These are phyloP conservation scores for Carassius auratus DNA, from an alignment of 2,113 vertebrate genomes.

Conservation along the genomic window DNA sequence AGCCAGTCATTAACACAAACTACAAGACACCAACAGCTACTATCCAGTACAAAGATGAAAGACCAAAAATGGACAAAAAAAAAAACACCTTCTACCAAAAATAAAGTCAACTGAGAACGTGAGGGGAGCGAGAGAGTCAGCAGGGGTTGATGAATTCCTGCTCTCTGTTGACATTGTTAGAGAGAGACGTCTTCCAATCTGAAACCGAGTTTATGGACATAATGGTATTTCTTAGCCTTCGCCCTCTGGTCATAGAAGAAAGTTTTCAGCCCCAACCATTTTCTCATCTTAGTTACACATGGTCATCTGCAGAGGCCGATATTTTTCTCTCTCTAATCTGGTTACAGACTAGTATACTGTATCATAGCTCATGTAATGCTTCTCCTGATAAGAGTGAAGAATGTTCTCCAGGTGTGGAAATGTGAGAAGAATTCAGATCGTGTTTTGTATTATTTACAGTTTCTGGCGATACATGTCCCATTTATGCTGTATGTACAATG, in stretches of 20 bases:
- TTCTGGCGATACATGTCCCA: background rate
- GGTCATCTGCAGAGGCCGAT: constrained; percentile 15
- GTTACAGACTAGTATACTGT: constrained; percentile 19
- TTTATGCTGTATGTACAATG: background rate
- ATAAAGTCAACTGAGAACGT: no score
- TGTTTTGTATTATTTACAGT: background rate
- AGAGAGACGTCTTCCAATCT: constrained; percentile 47
- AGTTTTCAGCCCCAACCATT: constrained; percentile 48
- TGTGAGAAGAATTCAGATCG: background rate
- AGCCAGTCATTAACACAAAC: no score
- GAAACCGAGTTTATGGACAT: constrained; percentile 39
- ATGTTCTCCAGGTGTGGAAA: constrained; percentile 14
- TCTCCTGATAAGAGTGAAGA: background rate
- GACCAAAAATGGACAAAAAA: background rate
- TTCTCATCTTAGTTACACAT: constrained; percentile 44
- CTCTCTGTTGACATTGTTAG: constrained; percentile 40
- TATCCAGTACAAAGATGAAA: background rate
- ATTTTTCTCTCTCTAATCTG: constrained; percentile 33
- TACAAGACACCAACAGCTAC: background rate
- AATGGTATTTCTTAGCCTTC: constrained; percentile 54
- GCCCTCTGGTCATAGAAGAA: constrained; percentile 39
- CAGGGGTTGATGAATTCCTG: constrained; percentile 32
- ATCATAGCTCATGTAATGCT: constrained; percentile 15
- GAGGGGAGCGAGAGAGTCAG: constrained; percentile 4
- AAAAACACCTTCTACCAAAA: background rate